Conservation (phyloP, 2,888 invertebrate species). For the Aelia acuminata region DNA sequence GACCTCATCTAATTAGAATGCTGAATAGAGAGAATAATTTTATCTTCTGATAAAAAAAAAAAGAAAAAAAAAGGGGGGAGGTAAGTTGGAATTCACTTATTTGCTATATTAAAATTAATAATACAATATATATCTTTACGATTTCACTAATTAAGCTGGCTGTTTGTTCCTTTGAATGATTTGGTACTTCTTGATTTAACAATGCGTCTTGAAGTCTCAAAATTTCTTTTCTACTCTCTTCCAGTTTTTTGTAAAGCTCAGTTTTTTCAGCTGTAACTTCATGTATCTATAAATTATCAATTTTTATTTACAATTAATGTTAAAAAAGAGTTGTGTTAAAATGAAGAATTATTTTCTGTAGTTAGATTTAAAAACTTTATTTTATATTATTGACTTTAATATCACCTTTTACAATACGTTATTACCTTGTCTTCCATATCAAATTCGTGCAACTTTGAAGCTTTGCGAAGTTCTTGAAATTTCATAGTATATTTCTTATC, state of each 20-base stretch:
- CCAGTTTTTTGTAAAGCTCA: conserved; percentile 67
- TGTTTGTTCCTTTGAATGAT: conserved; percentile 78
- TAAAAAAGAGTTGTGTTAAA: background rate
- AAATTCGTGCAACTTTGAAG: conserved; percentile 74
- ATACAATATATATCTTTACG: conserved; percentile 69
- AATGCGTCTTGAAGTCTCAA: conserved; percentile 61
- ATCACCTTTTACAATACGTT: background rate
- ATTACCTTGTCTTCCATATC: conserved; percentile 74
- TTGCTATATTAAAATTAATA: background rate
- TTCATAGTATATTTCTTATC: conserved; percentile 75
- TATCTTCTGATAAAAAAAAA: too few relatives aligned
- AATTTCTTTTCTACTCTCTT: conserved; percentile 66
- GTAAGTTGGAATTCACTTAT: too few relatives aligned
- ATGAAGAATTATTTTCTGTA: background rate
- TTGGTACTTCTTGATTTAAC: conserved; percentile 70
- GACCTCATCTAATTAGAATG: too few relatives aligned
- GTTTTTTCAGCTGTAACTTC: conserved; percentile 68
- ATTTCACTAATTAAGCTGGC: conserved; percentile 78
- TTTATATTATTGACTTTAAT: background rate
- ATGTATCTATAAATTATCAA: conserved; percentile 65
- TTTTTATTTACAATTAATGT: background rate
- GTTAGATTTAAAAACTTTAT: background rate
- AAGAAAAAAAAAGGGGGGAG: too few relatives aligned
- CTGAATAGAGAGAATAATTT: too few relatives aligned
- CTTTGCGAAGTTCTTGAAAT: conserved; percentile 74